Percentiles rank a stretch among this genome's conserved stretches.
These are phyloP conservation scores for Hydrochoerus hydrochaeris DNA, from an alignment of 2,113 vertebrate species.

Conservation along the genomic window DNA sequence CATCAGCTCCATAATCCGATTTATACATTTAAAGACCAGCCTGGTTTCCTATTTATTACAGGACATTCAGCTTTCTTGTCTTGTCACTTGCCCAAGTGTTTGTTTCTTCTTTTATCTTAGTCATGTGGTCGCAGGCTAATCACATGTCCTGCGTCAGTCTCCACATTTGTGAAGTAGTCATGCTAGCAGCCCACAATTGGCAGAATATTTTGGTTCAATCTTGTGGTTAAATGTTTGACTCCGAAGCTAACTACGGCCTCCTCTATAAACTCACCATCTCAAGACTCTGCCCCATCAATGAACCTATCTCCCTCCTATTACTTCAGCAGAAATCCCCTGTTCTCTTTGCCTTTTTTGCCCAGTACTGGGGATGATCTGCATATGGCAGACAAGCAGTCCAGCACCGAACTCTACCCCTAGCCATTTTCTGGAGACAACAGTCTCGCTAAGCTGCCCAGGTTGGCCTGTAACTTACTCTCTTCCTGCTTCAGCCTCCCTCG, in stretches of 20 bases:
- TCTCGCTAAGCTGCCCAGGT: not conserved
- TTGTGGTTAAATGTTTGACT: too few relatives aligned
- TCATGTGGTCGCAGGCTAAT: not conserved
- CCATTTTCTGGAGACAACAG: not conserved
- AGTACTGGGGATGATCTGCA: not conserved
- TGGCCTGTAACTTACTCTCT: not conserved
- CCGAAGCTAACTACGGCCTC: not conserved
- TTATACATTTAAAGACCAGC: not conserved
- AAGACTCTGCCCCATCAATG: not conserved
- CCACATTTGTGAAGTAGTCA: not conserved
- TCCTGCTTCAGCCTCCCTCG: not conserved
- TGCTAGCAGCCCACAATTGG: not conserved
- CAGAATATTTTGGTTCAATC: not conserved
- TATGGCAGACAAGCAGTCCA: not conserved
- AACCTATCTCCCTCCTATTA: not conserved
- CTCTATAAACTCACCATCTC: not conserved
- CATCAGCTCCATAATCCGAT: not conserved
- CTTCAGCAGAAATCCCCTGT: not conserved
- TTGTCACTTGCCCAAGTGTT: not conserved
- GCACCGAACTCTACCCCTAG: too few relatives aligned
- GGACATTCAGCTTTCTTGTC: not conserved
- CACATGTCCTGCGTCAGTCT: not conserved
- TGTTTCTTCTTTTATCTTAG: not conserved
- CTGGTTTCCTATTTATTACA: not conserved
- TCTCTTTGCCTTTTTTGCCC: not conserved